These are phyloP conservation scores for Erebia aethiops DNA, from an alignment of 2,888 invertebrate genomes.

Conservation along the genomic window DNA sequence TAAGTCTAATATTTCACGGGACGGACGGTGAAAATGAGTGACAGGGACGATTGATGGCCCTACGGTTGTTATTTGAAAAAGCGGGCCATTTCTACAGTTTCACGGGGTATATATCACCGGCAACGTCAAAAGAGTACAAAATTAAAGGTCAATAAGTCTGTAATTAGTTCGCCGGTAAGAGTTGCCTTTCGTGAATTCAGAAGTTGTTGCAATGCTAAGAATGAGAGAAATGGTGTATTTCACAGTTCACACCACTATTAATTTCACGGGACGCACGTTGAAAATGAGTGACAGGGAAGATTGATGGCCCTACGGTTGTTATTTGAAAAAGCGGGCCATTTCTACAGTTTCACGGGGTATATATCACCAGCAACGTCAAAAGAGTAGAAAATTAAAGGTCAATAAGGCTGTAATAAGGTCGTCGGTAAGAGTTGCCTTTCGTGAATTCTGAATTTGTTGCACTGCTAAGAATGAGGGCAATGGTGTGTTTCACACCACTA, in stretches of 20 bases:
- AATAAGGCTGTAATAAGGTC: conserved; percentile 65
- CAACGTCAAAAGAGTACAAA: conserved; percentile 80
- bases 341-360: conserved; percentile 69
- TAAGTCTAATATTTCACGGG: conserved; percentile 76
- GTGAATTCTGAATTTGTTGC: neutral
- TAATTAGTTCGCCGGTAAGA: conserved; percentile 49
- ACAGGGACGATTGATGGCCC: conserved; percentile 74
- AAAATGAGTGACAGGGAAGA: conserved; percentile 76
- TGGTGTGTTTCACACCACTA: no score
- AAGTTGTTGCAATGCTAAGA: neutral
- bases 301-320: conserved; percentile 77
- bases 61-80: conserved; percentile 81
- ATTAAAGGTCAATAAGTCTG: conserved; percentile 77
- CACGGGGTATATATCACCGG: conserved; percentile 75
- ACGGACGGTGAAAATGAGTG: conserved; percentile 75
- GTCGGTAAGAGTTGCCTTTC: conserved; percentile 15
- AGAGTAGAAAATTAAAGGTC: conserved; percentile 81
- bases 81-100: conserved; percentile 76
- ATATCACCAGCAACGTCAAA: conserved; percentile 80
- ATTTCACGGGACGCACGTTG: conserved; percentile 71
- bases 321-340: conserved; percentile 82
- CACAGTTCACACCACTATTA: no score
- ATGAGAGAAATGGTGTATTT: no score
- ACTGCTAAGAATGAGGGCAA: neutral
- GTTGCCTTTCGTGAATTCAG: conserved; percentile 14